Evolutionary conservation across 2,797 vertebrate species (phyloP).

Genomic region (Lophotriccus pileatus): DNA sequence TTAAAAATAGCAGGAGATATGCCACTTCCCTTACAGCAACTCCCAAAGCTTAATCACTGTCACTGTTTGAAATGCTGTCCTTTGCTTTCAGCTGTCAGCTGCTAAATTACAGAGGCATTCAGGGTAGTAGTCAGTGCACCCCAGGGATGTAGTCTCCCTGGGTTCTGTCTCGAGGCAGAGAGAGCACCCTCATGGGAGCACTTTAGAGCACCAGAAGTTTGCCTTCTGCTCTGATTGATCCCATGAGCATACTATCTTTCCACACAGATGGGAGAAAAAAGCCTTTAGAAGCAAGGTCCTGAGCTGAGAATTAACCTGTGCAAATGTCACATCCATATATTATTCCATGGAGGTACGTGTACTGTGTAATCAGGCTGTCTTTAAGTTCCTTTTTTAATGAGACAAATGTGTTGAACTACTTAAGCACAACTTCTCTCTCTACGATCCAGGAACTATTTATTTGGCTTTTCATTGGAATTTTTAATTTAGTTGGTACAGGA

Average conservation of each 20-base stretch:
- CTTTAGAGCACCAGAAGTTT: background rate
- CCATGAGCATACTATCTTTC: background rate
- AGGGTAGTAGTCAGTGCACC: background rate
- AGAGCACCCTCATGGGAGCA: background rate
- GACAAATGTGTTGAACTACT: background rate
- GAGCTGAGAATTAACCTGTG: background rate
- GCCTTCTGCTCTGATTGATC: background rate
- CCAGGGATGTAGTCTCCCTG: background rate
- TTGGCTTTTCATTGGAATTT: background rate
- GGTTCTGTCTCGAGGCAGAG: background rate
- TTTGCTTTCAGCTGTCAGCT: background rate
- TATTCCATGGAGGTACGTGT: fast-evolving
- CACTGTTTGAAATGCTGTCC: background rate
- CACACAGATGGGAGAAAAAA: background rate
- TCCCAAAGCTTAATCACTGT: background rate
- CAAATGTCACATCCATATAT: background rate
- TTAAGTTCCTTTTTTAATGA: background rate
- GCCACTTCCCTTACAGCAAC: background rate
- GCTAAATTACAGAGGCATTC: background rate
- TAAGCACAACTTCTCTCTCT: background rate
- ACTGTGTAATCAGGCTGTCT: background rate
- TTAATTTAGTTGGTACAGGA: background rate
- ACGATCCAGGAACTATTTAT: background rate
- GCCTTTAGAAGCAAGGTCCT: background rate
- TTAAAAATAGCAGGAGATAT: background rate